Conservation (phyloP, 2,797 vertebrate genomes). For the Sebastes oblongus region DNA sequence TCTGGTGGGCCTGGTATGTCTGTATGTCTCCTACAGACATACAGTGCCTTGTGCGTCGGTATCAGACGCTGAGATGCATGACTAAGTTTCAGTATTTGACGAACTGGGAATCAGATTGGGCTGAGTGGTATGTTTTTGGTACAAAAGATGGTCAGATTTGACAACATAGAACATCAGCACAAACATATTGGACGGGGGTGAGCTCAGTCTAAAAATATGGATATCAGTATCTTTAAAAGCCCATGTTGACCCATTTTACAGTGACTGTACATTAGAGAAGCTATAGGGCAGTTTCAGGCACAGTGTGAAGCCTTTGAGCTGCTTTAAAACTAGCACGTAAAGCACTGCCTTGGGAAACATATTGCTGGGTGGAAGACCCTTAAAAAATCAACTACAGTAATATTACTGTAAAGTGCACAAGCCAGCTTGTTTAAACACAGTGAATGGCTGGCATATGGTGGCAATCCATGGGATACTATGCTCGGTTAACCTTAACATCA, state of each 20-base stretch:
- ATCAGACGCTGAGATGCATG: neutral
- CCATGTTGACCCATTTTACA: slow-evolving; percentile 35
- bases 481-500: neutral
- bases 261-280: slow-evolving; percentile 1
- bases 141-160: neutral
- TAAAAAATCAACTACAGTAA: neutral
- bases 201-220: neutral
- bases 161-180: neutral
- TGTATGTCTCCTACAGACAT: neutral
- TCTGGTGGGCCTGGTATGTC: fast-evolving
- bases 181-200: neutral
- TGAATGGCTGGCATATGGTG: neutral
- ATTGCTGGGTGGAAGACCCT: neutral
- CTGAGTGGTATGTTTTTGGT: neutral
- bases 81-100: neutral
- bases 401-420: neutral
- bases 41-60: neutral
- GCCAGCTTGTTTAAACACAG: slow-evolving; percentile 13
- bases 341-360: slow-evolving; percentile 4
- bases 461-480: neutral
- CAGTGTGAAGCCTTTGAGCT: slow-evolving; percentile 30
- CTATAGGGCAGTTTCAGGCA: neutral
- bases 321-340: slow-evolving; percentile 1
- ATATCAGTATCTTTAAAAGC: slow-evolving; percentile 12
- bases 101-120: neutral